Evolutionary conservation across 1,140 invertebrate species (phyloP).

Genomic region (Drosophila sturtevanti): DNA sequence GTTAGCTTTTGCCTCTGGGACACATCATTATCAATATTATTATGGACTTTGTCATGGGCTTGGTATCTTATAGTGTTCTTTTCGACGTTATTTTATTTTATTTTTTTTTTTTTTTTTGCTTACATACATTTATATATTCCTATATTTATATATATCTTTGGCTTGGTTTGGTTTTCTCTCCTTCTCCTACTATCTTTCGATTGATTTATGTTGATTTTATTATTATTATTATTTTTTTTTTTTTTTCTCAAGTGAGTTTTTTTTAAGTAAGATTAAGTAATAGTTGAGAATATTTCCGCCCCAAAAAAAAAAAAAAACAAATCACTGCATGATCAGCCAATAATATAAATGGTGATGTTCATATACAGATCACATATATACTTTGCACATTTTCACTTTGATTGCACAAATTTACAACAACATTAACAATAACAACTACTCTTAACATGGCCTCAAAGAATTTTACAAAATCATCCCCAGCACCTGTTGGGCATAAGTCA

Average conservation of each 20-base stretch:
- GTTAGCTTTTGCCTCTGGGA: constrained; percentile 9
- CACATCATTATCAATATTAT: not conserved
- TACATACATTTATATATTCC: constrained; percentile 48
- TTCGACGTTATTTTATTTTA: constrained; percentile 34
- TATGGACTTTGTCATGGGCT: constrained; percentile 14
- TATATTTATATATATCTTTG: constrained; percentile 36
- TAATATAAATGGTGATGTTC: constrained; percentile 15
- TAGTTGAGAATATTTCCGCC: constrained; percentile 12
- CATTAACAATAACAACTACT: too few species aligned
- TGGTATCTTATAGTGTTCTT: constrained; percentile 7
- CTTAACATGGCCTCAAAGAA: not conserved
- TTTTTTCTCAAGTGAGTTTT: constrained; percentile 25
- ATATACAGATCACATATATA: constrained; percentile 23
- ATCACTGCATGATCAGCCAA: constrained; percentile 1
- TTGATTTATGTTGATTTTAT: constrained; percentile 19
- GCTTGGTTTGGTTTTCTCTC: constrained; percentile 40
- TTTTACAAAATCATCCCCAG: constrained; percentile 36
- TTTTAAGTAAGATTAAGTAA: constrained; percentile 28
- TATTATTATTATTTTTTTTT: constrained; percentile 22
- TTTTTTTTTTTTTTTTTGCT: constrained; percentile 41
- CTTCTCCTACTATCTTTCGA: constrained; percentile 15
- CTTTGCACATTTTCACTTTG: constrained; percentile 13
- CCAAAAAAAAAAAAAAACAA: not conserved
- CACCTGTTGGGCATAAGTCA: constrained; percentile 43
- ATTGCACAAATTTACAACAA: constrained; percentile 28